These are phyloP conservation scores for Heliothis peltigera DNA, from an alignment of 2,888 invertebrate genomes.

Conservation along the genomic window DNA sequence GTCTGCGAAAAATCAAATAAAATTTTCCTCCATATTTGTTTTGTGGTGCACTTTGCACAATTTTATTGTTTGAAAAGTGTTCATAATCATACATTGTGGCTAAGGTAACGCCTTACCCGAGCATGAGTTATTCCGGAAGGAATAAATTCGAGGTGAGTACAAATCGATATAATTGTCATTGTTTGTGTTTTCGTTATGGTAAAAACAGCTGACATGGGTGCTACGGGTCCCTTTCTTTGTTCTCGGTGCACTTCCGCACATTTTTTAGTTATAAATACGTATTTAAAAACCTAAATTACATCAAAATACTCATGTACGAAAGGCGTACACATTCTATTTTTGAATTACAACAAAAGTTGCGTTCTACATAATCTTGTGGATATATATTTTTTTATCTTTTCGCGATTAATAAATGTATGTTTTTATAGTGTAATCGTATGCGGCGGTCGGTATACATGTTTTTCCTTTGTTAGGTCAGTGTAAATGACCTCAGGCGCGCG, in stretches of 20 bases:
- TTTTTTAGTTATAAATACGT: conserved; percentile 10
- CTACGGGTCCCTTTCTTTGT: conserved; percentile 77
- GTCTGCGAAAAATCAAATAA: conserved; percentile 73
- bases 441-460: conserved; percentile 52
- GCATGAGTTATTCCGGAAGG: conserved; percentile 91
- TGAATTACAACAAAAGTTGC: conserved; percentile 59
- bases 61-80: conserved; percentile 55
- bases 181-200: conserved; percentile 88
- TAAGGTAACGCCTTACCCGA: conserved; percentile 87
- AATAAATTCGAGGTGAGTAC: conserved; percentile 91
- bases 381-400: conserved; percentile 46
- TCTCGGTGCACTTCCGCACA: conserved; percentile 50
- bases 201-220: conserved; percentile 91
- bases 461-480: conserved; percentile 74
- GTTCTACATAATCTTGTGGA: conserved; percentile 39
- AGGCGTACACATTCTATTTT: conserved; percentile 66
- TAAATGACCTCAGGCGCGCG: conserved; percentile 75
- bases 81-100: conserved; percentile 84
- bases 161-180: conserved; percentile 71
- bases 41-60: conserved; percentile 66
- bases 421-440: conserved; percentile 58
- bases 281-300: neutral
- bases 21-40: conserved; percentile 77
- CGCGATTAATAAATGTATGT: conserved; percentile 55
- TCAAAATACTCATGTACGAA: neutral